Base-by-base conservation (phyloP, 1,140 invertebrate genomes). In the Tribolium madens region DNA sequence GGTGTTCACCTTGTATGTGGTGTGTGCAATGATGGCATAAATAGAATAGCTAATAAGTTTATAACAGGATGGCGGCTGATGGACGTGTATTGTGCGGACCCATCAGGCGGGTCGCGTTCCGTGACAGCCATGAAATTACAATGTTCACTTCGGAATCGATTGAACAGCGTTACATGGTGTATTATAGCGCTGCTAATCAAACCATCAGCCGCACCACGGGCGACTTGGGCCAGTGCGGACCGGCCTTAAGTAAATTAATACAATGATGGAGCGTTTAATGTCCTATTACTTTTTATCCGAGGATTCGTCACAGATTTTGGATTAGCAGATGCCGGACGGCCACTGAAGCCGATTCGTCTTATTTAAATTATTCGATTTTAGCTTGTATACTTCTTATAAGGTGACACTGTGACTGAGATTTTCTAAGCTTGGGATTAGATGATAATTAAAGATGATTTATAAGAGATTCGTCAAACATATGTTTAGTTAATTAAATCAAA, bases 121-220 rank as follows among this genome's bases (percentile, higher is more conserved):
- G 76, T 84, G 84, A 85, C 83, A 84, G 81, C 83, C 84, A 82
- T 85, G 81, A 85, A 85, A 85, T 85, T 85, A 83, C 83, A 84
- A 85, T 85, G 83, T 84, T 84, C 83, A 80, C 76, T 82, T 81
- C 76, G 78, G 81, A 84, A 84, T 84, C 83, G 83, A 84, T 84
- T 84, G 82, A 81, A 76, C 81, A 82, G 77, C 79, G 75, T 83
- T 81, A 82, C 79, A 83, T 78, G 80, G 80, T 80, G 76, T 79
- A 81, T 83, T 83, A 82, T 83, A 79, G 71, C 78, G 78, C 81
- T 79, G 84, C 81, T 83, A 83, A 83, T 83, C 83, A 84, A 84
- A 84, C 82, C 80, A 84, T 81, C 81, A 82, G 79, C 73, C 76
- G 76, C 80, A 75, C 80, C 78, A 78, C 80, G 79, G 82, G 71